Percentiles rank a stretch among this genome's conserved stretches.
Evolutionary conservation across 2,113 vertebrate genomes (phyloP).

Genomic region (Ciconia maguari): DNA sequence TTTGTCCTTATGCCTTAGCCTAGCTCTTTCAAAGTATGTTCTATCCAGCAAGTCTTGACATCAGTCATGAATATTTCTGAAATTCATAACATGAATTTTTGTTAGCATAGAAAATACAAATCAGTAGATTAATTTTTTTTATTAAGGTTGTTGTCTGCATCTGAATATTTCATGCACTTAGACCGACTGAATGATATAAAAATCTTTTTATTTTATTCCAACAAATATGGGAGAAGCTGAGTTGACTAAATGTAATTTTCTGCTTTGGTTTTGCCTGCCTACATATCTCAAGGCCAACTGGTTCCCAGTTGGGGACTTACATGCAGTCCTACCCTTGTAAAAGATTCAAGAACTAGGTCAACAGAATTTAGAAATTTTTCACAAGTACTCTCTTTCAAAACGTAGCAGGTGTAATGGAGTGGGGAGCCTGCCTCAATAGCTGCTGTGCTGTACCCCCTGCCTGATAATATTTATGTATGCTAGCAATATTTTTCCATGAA

Average conservation of each 20-base stretch:
- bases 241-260: background rate
- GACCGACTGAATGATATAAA: background rate
- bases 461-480: background rate
- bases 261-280: background rate
- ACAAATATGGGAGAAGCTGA: background rate
- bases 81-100: background rate
- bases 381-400: background rate
- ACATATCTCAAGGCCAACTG: background rate
- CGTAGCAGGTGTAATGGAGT: background rate
- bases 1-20: background rate
- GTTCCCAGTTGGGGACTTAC: background rate
- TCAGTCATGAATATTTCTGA: background rate
- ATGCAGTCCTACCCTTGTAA: background rate
- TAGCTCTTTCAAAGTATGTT: background rate
- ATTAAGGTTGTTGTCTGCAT: background rate
- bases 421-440: background rate
- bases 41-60: background rate
- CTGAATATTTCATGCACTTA: background rate
- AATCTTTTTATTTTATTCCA: background rate
- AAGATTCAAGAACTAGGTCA: background rate
- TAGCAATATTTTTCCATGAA: background rate
- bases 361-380: background rate
- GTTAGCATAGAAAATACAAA: background rate
- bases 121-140: background rate
- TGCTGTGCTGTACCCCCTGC: background rate